Base-by-base conservation (phyloP, 1,140 invertebrate genomes). In the Nomia melanderi region DNA sequence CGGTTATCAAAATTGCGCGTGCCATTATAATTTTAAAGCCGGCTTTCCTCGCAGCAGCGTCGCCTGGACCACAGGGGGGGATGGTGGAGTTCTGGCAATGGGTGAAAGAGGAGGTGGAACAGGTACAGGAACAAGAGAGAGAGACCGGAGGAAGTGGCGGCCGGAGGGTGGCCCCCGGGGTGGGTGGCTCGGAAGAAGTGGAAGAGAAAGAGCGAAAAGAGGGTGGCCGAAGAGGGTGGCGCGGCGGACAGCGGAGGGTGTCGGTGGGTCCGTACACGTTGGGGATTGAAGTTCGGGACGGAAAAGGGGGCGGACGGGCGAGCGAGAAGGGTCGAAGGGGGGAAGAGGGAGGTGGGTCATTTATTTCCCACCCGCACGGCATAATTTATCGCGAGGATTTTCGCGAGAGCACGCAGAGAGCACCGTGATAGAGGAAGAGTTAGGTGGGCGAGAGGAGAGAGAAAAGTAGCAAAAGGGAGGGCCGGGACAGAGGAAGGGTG, bases 361-460 rank as follows among this genome's bases (percentile, higher is more conserved):
- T 92, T 92, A 92, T 92, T 92, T 91, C 90, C 88, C 88, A 88
- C 87, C 89, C 87, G 90, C 90, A 87, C 88, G 88, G 90, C 91
- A 92, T 92, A 92, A 92, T 92, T 92, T 92, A 92, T 91, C 90
- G 91, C 91, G 91, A 92, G 91, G 91, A 92, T 92, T 92, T 91
- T 91, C 91, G 89, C 91, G 90, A 92, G 91, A 92, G 90, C 90
- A 92, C 89, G 91, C 89, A 91, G 88, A 88, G 88, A 81, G 79
- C 69, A 63, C 78, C 78, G 82, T 78, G 84, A 86, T 83, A 81
- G 81, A 84, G 84, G 76, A 79, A 74, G 81, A 73, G 84, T 69
- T 66, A 74, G 77, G 72, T 62, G 67, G 83, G 60, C 56, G 82
- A 82, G 81, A 71, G 66, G 78, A 78, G 70, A 83, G 81, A 81